phyloP scores from a whole-genome alignment of 2,113 vertebrate species.

The Arizona elegans region DNA sequence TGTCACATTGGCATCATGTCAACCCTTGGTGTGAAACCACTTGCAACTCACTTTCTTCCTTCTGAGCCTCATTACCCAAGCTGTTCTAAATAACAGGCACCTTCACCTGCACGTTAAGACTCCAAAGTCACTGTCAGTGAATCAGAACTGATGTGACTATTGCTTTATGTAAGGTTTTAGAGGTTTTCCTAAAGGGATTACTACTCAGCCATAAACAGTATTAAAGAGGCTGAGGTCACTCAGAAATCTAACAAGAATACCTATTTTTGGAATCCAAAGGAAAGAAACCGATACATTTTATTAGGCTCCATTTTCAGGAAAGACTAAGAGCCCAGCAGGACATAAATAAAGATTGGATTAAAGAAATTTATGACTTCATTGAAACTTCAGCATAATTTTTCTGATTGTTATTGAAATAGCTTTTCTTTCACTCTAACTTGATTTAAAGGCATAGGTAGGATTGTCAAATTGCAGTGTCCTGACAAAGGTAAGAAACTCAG shows the following conservation, averaged over 20 bases:
- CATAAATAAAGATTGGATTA: constrained; percentile 11
- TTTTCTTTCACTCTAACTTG: background rate
- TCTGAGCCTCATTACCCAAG: background rate
- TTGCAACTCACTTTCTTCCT: background rate
- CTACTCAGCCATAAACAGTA: constrained; percentile 23
- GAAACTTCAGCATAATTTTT: background rate
- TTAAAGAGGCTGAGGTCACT: constrained; percentile 52
- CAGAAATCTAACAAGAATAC: constrained; percentile 17
- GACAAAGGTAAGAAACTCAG: too few relatives aligned
- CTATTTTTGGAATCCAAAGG: constrained; percentile 5
- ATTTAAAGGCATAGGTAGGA: background rate
- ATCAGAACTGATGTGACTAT: background rate
- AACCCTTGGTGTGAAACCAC: background rate
- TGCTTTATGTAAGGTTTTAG: constrained; percentile 34
- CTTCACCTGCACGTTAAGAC: background rate
- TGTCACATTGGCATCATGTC: accelerated
- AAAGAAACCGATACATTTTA: constrained; percentile 19
- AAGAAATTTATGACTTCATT: background rate
- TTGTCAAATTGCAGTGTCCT: background rate
- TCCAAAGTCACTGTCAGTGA: background rate
- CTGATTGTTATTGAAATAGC: background rate
- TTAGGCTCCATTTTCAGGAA: constrained; percentile 15
- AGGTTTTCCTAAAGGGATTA: constrained; percentile 55
- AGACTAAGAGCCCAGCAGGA: constrained; percentile 7
- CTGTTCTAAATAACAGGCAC: background rate